These are phyloP conservation scores for Gastrophryne carolinensis DNA, from an alignment of 2,797 vertebrate genomes.

Conservation along the genomic window DNA sequence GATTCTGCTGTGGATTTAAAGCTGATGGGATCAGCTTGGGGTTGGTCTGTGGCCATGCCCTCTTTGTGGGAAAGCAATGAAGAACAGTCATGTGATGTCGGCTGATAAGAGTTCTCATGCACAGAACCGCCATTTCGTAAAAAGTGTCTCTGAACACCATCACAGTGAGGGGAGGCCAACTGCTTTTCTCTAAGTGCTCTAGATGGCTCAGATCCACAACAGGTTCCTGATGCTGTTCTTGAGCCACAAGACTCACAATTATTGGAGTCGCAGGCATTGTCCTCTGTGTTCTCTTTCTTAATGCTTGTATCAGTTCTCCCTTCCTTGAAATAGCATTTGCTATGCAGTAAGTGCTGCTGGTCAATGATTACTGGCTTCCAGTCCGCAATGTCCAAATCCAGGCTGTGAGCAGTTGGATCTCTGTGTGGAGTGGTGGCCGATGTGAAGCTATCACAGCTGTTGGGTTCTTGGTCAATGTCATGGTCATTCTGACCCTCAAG, in stretches of 20 bases:
- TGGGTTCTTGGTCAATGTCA: conserved; percentile 83
- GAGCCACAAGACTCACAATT: conserved; percentile 61
- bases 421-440: conserved; percentile 51
- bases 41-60: conserved; percentile 60
- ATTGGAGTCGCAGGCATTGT: conserved; percentile 53
- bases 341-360: conserved; percentile 57
- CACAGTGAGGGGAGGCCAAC: conserved; percentile 53
- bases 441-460: conserved; percentile 59
- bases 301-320: conserved; percentile 64
- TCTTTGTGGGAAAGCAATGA: conserved; percentile 47
- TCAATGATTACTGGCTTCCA: conserved; percentile 68
- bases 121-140: conserved; percentile 65
- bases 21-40: conserved; percentile 75
- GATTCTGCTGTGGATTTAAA: conserved; percentile 86
- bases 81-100: conserved; percentile 61
- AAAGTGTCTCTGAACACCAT: conserved; percentile 57
- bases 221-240: conserved; percentile 58
- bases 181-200: conserved; percentile 70
- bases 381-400: conserved; percentile 81
- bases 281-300: conserved; percentile 84
- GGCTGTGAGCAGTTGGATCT: conserved; percentile 71
- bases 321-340: conserved; percentile 48
- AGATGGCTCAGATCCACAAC: conserved; percentile 64
- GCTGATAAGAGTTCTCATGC: conserved; percentile 59
- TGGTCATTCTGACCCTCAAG: conserved; percentile 88